Evolutionary conservation across 2,113 vertebrate genomes (phyloP), one percentile per base, ranked within the genome.

Genomic region (Isurus oxyrinchus): DNA sequence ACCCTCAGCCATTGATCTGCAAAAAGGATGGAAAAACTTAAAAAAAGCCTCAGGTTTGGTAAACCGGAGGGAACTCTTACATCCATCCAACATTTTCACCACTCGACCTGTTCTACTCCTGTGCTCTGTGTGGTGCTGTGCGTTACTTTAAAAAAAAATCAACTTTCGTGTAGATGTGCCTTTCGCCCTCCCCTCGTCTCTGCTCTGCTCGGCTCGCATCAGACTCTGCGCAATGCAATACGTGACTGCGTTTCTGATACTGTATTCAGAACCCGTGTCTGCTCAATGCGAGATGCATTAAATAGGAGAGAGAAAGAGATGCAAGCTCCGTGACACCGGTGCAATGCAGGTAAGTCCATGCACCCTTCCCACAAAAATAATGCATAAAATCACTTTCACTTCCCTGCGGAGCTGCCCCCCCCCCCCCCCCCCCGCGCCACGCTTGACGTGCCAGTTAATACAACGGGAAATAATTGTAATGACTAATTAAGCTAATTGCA

Each of bases 71-170:
- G 11, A 35, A 31, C n/a, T 49, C 40, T 84, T 6, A 44, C 40
- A 84, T 84, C 81, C 49, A 40, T 49, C 5, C 19, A 49, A n/a
- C 14, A 4, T 94, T 88, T 94, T 40, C 59, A 23, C 4, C 19
- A 21, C 16, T 7, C 44, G 67, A 95, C 94, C 49, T 95, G 94
- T 72, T 95, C 67, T 72, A 27, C 94, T 95, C 94, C 94, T 53
- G 94, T 76, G 94, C 94, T 76, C 94, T 95, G 94, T 49, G 94
- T 95, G 94, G 94, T 95, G 94, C 94, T 95, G 94, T 95, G 94
- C 67, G 25, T 76, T 49, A 63, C n/a, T 95, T 95, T 76, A 25
- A 5, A 40, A 86, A 63, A 49, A 95, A 55, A 53, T 49, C 66
- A 95, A 72, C 25, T 95, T 95, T 72, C 44, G 11, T 72, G 40